Evolutionary conservation across 2,888 invertebrate species (phyloP).

Genomic region (Mesorhabditis sp.): DNA sequence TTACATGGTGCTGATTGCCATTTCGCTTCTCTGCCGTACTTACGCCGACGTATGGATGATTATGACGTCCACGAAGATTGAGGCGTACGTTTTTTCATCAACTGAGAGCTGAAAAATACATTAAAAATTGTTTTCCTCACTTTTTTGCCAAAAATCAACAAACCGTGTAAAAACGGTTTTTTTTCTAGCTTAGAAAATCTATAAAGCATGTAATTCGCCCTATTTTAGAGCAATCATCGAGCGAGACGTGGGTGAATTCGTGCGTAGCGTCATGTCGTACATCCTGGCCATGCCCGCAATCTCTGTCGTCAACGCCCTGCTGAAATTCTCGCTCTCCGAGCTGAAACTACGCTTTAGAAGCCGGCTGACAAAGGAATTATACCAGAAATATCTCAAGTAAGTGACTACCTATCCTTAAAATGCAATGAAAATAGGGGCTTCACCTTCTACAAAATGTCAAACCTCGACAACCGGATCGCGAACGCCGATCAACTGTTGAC

Average conservation of each 20-base stretch:
- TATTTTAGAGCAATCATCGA: slow-evolving; percentile 81
- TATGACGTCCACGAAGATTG: slow-evolving; percentile 84
- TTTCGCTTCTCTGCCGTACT: slow-evolving; percentile 79
- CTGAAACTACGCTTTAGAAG: slow-evolving; percentile 84
- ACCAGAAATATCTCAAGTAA: slow-evolving; percentile 87
- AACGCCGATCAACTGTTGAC: slow-evolving; percentile 95
- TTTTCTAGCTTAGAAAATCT: too few relatives aligned
- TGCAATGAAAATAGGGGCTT: slow-evolving; percentile 36
- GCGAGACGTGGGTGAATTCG: slow-evolving; percentile 76
- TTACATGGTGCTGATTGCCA: slow-evolving; percentile 65
- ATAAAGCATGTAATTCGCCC: not conserved
- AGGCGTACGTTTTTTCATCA: slow-evolving; percentile 66
- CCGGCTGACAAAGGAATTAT: slow-evolving; percentile 79
- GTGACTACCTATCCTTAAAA: slow-evolving; percentile 40
- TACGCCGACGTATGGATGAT: slow-evolving; percentile 97
- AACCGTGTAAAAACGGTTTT: too few relatives aligned
- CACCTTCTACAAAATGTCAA: slow-evolving; percentile 82
- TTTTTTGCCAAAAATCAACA: not conserved
- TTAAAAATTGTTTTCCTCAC: not conserved
- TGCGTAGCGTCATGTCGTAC: slow-evolving; percentile 73
- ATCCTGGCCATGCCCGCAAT: slow-evolving; percentile 84
- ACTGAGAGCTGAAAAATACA: not conserved
- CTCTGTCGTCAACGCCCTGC: slow-evolving; percentile 83
- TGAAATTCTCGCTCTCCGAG: slow-evolving; percentile 91
- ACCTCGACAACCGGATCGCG: slow-evolving; percentile 85